Evolutionary conservation across 2,113 vertebrate species (phyloP).

Genomic region (Brachionichthys hirsutus): DNA sequence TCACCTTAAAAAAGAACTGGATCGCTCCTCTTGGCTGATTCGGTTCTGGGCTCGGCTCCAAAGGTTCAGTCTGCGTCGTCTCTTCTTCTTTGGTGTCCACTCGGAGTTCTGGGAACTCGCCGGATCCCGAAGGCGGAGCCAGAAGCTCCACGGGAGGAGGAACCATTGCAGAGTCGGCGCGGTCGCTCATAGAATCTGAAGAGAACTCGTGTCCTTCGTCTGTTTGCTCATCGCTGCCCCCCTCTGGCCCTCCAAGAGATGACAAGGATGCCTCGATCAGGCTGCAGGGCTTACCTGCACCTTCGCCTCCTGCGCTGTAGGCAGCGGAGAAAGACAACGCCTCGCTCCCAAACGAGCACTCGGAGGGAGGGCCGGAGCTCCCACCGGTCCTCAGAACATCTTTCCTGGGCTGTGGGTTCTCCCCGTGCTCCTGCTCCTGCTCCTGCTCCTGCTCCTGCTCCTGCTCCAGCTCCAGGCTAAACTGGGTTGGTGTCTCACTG

Average conservation of each 20-base stretch:
- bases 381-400: slow-evolving; percentile 31
- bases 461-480: slow-evolving; percentile 75
- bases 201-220: slow-evolving; percentile 74
- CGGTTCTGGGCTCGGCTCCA: slow-evolving; percentile 69
- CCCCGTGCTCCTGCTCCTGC: no score
- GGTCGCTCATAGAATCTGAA: slow-evolving; percentile 84
- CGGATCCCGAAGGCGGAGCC: slow-evolving; percentile 8
- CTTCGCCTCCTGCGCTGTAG: slow-evolving; percentile 40
- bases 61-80: neutral
- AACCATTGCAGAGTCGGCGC: slow-evolving; percentile 60
- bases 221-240: slow-evolving; percentile 71
- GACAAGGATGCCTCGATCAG: slow-evolving; percentile 78
- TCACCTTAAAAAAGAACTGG: slow-evolving; percentile 83
- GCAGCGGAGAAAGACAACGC: slow-evolving; percentile 60
- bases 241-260: slow-evolving; percentile 64
- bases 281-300: slow-evolving; percentile 48
- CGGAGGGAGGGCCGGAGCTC: slow-evolving; percentile 76
- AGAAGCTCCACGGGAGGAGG: slow-evolving; percentile 27
- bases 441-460: slow-evolving; percentile 78
- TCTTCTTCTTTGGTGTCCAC: slow-evolving; percentile 14
- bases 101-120: slow-evolving; percentile 6
- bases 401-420: slow-evolving; percentile 15
- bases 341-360: slow-evolving; percentile 80
- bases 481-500: slow-evolving; percentile 75
- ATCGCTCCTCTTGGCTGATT: slow-evolving; percentile 72